Conservation (phyloP, 2,113 vertebrate genomes). For the Seriola quinqueradiata region DNA sequence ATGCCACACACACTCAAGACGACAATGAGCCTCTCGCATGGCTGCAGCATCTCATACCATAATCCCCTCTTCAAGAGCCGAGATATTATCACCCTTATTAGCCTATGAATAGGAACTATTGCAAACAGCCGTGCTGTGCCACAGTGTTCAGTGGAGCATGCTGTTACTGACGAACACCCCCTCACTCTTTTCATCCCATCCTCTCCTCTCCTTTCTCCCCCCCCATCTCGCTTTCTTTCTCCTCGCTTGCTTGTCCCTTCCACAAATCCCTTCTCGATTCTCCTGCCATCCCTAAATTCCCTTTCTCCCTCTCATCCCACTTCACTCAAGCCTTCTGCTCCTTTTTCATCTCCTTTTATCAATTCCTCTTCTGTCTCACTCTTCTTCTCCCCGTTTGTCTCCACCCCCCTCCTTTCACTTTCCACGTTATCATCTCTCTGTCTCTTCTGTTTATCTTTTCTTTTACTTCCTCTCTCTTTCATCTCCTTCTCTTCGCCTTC, state of each 20-base stretch:
- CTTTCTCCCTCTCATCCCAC: constrained; percentile 38
- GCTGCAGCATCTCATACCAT: constrained; percentile 67
- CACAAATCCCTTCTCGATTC: constrained; percentile 61
- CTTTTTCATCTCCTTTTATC: constrained; percentile 40
- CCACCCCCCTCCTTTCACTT: not conserved
- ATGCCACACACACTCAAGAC: constrained; percentile 22
- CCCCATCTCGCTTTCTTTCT: constrained; percentile 48
- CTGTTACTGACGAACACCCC: constrained; percentile 48
- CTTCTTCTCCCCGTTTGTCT: constrained; percentile 22
- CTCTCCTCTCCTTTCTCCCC: constrained; percentile 7
- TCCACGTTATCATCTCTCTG: constrained; percentile 34
- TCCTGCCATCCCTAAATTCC: constrained; percentile 41
- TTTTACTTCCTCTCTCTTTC: constrained; percentile 34
- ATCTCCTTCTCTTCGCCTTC: not conserved
- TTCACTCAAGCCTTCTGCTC: constrained; percentile 29
- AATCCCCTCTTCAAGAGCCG: constrained; percentile 66
- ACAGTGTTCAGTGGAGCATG: constrained; percentile 58
- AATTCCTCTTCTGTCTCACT: constrained; percentile 36
- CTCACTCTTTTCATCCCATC: constrained; percentile 29
- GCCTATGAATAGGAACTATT: constrained; percentile 68
- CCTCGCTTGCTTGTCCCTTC: constrained; percentile 25
- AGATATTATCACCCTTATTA: constrained; percentile 73
- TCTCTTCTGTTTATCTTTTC: constrained; percentile 27
- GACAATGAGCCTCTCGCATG: constrained; percentile 36
- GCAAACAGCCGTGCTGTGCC: constrained; percentile 45